phyloP scores from a whole-genome alignment of 2,888 invertebrate genomes.

The Chrysolina oricalcia region DNA sequence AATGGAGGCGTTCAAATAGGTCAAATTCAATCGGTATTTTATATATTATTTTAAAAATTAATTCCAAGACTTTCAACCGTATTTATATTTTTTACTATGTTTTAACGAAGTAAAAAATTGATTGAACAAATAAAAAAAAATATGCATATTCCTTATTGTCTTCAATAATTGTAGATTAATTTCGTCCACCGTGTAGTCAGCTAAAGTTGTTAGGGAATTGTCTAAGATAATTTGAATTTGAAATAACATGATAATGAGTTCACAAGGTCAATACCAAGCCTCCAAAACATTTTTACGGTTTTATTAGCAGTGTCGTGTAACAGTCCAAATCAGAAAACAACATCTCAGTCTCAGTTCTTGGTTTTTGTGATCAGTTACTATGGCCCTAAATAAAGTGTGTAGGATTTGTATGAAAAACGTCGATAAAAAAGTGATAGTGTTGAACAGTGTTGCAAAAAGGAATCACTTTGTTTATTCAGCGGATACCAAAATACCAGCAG shows the following conservation, averaged over 20 bases:
- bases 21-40: no score
- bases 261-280: constrained; percentile 37
- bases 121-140: no score
- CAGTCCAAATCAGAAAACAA: not conserved
- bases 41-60: no score
- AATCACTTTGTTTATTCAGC: constrained; percentile 78
- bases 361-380: not conserved
- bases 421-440: constrained; percentile 55
- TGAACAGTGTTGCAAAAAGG: constrained; percentile 59
- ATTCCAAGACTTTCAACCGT: no score
- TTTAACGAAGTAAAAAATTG: no score
- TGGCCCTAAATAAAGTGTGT: constrained; percentile 23
- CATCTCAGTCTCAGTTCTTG: not conserved
- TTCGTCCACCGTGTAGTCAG: not conserved
- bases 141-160: no score
- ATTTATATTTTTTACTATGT: no score
- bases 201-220: not conserved
- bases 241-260: constrained; percentile 39
- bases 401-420: constrained; percentile 55
- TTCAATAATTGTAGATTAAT: no score
- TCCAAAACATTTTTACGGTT: not conserved
- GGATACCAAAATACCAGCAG: constrained; percentile 73
- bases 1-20: no score
- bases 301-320: constrained; percentile 1
- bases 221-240: constrained; percentile 2